Evolutionary conservation across 2,888 invertebrate species (phyloP).

Genomic region (Branchellion lobata): DNA sequence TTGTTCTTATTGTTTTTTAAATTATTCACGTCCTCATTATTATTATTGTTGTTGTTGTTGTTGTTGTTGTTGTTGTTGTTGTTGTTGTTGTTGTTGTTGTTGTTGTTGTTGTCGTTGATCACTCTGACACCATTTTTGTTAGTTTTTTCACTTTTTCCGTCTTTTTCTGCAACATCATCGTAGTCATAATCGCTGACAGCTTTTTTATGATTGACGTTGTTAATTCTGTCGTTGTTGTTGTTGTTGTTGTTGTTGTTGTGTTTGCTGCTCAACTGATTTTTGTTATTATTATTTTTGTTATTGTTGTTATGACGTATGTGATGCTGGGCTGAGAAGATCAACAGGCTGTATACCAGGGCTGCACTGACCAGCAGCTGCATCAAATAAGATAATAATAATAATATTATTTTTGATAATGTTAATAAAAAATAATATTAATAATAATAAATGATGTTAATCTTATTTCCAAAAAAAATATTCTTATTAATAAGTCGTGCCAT

Average conservation of each 20-base stretch:
- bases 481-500: too few species aligned
- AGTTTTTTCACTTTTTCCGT: background rate
- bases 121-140: background rate
- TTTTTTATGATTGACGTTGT: background rate
- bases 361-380: background rate
- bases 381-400: too few species aligned
- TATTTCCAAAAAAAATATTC: too few species aligned
- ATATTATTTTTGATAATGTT: too few species aligned
- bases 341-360: background rate
- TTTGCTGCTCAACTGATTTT: too few species aligned
- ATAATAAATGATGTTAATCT: too few species aligned
- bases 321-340: background rate
- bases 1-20: background rate
- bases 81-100: background rate
- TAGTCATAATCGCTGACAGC: too few species aligned
- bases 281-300: slow-evolving; percentile 7
- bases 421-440: too few species aligned
- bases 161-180: too few species aligned
- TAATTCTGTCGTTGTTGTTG: background rate
- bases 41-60: background rate
- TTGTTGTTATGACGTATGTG: background rate
- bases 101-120: background rate
- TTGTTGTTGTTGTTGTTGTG: slow-evolving; percentile 5
- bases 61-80: background rate
- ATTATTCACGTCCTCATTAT: background rate